Base-by-base conservation (phyloP, 2,888 invertebrate species). In the Diarsia dahlii region DNA sequence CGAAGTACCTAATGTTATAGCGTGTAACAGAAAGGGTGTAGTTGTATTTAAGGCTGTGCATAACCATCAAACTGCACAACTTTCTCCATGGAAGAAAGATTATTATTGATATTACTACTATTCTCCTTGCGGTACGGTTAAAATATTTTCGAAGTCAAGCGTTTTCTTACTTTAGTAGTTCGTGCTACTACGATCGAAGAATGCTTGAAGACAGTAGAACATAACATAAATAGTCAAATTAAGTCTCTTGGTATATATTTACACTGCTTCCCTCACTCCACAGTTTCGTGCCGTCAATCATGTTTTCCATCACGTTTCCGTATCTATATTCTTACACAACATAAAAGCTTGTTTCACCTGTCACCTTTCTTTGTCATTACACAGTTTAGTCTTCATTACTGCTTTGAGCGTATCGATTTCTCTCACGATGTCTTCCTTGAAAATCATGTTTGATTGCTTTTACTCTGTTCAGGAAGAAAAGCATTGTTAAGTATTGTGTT, bases 371-470 rank as follows among this genome's bases (percentile, higher is more conserved):
- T 23, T 82, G 58, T 82, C 69, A 82, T 73, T 78, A 82, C 62
- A 78, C 58, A 62, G 66, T 82, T 81, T 71, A 82, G 69, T 58
- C 65, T 82, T 81, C 78, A 81, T 82, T 82, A 82, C 6, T 56
- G n/a, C 3, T 34, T 15, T 6, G 15, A 67, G 58, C 58, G 73
- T 66, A 54, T 70, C 56, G 78, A 74, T 81, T 74, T 82, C 81
- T 60, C 81, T 81, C 81, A 81, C 81, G 81, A 81, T 45, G 12
- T 78, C 74, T 78, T 73, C 62, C 6, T 82, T 68, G 62, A 8
- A 78, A 82, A 70, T 81, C 0, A 18, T 23, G 48, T 62, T 73
- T 66, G 65, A 72, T 72, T 62, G 56, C 15, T 81, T 79, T 50
- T 18, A 3, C 6, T 6, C n/a, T 23, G 50, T 67, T 34, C 23